A percentile compares a stretch with the other conserved stretches of the same genome.
Conservation (phyloP, 2,113 vertebrate genomes). For the Macrotus californicus region DNA sequence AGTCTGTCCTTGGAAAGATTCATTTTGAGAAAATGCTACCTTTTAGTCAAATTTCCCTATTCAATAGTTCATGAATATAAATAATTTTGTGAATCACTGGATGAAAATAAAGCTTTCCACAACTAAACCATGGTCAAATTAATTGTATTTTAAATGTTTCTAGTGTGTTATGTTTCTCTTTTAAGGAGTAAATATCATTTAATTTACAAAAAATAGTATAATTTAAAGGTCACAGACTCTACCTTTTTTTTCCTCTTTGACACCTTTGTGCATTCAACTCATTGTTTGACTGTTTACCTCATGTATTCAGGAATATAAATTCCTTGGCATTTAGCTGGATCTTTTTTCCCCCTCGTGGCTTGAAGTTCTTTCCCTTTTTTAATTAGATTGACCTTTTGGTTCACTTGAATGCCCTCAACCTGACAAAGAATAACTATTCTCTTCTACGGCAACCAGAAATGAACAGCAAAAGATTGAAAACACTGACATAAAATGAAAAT, state of each 20-base stretch:
- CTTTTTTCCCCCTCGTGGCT: slow-evolving; percentile 58
- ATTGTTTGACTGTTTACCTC: slow-evolving; percentile 76
- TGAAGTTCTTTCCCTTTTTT: slow-evolving; percentile 79
- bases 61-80: slow-evolving; percentile 61
- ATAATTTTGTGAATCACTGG: slow-evolving; percentile 40
- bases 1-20: slow-evolving; percentile 18
- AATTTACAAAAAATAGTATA: slow-evolving; percentile 64
- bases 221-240: slow-evolving; percentile 76
- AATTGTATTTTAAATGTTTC: slow-evolving; percentile 59
- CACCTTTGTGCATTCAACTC: slow-evolving; percentile 70
- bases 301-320: slow-evolving; percentile 70
- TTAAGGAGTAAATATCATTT: slow-evolving; percentile 65
- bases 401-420: slow-evolving; percentile 79
- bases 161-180: slow-evolving; percentile 58
- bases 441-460: slow-evolving; percentile 71
- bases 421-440: slow-evolving; percentile 77
- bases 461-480: slow-evolving; percentile 75
- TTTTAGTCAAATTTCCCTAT: slow-evolving; percentile 44
- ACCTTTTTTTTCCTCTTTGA: slow-evolving; percentile 64
- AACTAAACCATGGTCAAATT: slow-evolving; percentile 39
- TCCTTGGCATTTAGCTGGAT: slow-evolving; percentile 76
- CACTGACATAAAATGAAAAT: slow-evolving; percentile 74
- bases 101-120: slow-evolving; percentile 3
- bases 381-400: slow-evolving; percentile 85
- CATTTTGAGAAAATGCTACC: slow-evolving; percentile 30